Base-by-base conservation (phyloP, 2,113 vertebrate genomes). In the Aptenodytes patagonicus region DNA sequence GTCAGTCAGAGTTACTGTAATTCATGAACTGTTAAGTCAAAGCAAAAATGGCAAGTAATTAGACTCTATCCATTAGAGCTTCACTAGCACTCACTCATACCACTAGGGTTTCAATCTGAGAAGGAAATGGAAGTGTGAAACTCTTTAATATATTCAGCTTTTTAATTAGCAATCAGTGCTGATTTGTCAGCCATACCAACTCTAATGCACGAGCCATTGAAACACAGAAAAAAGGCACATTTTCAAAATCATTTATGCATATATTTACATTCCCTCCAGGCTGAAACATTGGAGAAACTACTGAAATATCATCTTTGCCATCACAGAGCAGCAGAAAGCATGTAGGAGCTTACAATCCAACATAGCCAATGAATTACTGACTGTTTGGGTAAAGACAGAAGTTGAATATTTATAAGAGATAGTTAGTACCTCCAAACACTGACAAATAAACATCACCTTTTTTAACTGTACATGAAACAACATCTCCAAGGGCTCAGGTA, bases 141-240 rank as follows among this genome's bases (percentile, higher is more conserved):
- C 80, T 90, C 95, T 87, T 94, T 95, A 97, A 97, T 97, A 96
- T 92, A 97, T 98, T 97, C 97, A 36, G 64, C 85, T 97, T 98
- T 98, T 97, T 98, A 98, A 98, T 98, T 97, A 98, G 97, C 97
- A 98, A 97, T 98, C 97, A 97, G 92, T 31, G 61, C 81, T 92
- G 97, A 97, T 98, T 98, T 98, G 94, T 96, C 98, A 98, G 96
- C 97, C 97, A 97, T 95, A 89, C 96, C 71, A 89, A 95, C 96
- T 93, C 79, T 91, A 96, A 97, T 80, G 91, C 95, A 94, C 32
- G 22, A 98, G 96, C 93, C 92, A 83, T 51, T 88, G 94, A 92
- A 96, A 98, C 81, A 95, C 32, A 83, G 79, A 66, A 87, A 52
- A 90, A 92, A 91, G 70, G 71, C 91, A 96, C 91, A 89, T 90